Evolutionary conservation across 1,140 invertebrate genomes (phyloP), one percentile per base, ranked within the genome.

Genomic region (Drosophila ironensis): DNA sequence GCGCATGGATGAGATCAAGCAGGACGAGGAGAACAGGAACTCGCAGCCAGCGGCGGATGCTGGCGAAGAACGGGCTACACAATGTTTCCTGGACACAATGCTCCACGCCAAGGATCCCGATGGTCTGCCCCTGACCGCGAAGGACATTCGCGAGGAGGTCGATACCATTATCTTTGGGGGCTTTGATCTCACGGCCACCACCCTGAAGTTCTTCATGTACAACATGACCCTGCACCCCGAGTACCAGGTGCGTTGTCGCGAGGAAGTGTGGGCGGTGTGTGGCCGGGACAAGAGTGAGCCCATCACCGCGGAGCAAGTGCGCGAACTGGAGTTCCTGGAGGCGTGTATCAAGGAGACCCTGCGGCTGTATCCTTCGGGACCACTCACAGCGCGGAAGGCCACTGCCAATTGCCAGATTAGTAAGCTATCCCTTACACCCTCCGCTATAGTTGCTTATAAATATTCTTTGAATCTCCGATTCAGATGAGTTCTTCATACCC

Each of bases 361-460:
- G 2, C 92, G 96, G 14, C 90, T 97, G 90, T 97, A 94, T 80
- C 96, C 96, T 59, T 95, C 96, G 51, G 96, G 96, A 20, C 95
- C 95, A 0, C 78, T 95, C 6, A 94, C 95, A 54, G 94, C 93
- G 6, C 92, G 95, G 9, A 54, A 54, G 0, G 80, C 80, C 30
- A 80, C 56, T 1, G 61, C 67, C 11, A 61, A 86, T 22, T 86
- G 66, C n/a, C 56, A 46, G 35, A 86, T 86, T 0, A 86, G 80
- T 86, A 27, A 77, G 77, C 45, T 22, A n/a, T n/a, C n/a, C n/a
- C n/a, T n/a, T n/a, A n/a, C n/a, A n/a, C n/a, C n/a, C n/a, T n/a
- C n/a, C n/a, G n/a, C n/a, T n/a, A n/a, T n/a, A n/a, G n/a, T n/a
- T n/a, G n/a, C n/a, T n/a, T n/a, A n/a, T n/a, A n/a, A n/a, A n/a